phyloP scores from a whole-genome alignment of 2,888 invertebrate genomes.

The Euclidia mi region DNA sequence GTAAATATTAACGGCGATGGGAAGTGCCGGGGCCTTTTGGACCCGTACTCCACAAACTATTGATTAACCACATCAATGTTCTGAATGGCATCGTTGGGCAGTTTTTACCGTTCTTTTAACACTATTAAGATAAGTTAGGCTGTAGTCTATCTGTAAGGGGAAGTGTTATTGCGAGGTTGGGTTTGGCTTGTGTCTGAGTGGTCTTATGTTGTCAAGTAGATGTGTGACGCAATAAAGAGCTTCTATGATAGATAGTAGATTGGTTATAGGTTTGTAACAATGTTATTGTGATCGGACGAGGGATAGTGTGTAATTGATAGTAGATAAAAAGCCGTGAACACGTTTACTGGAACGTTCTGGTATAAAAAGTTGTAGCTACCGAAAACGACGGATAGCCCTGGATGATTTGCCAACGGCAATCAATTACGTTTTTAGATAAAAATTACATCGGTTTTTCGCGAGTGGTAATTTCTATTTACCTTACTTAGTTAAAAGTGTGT shows the following conservation, averaged over 20 bases:
- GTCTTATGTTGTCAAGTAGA: neutral
- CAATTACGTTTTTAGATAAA: no score
- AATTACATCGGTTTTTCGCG: no score
- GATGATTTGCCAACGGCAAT: no score
- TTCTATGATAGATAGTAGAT: neutral
- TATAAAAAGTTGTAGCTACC: no score
- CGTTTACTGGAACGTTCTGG: no score
- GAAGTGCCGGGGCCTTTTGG: constrained; percentile 11
- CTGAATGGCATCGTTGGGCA: constrained; percentile 8
- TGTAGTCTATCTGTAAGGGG: neutral
- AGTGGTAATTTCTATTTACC: no score
- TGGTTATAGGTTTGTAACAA: neutral
- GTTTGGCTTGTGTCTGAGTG: neutral
- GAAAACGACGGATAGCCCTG: no score
- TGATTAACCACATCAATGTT: constrained; percentile 1
- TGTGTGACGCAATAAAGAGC: neutral
- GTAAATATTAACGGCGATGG: constrained; percentile 22
- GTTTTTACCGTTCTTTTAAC: constrained; percentile 18
- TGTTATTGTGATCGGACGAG: no score
- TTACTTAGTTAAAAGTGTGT: no score
- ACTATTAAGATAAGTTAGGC: constrained; percentile 14
- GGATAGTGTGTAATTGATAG: no score
- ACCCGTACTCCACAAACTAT: constrained; percentile 9
- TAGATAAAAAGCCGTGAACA: no score
- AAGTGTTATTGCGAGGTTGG: neutral